A percentile compares a stretch with the other conserved stretches of the same genome.
Evolutionary conservation across 2,888 invertebrate genomes (phyloP).

Genomic region (Cremastinae sp.): DNA sequence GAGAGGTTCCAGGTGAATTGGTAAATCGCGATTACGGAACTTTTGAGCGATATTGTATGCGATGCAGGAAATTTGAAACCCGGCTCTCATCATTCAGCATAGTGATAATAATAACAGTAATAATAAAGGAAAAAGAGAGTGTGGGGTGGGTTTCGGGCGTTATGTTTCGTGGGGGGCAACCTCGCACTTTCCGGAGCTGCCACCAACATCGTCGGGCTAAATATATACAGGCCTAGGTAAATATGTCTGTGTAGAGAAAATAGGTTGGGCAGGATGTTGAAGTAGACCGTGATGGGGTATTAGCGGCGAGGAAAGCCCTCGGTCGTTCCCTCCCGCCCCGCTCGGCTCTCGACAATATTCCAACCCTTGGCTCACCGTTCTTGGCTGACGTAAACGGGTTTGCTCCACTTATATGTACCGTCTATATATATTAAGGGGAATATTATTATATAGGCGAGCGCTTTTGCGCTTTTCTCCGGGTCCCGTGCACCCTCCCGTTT

Average conservation of each 20-base stretch:
- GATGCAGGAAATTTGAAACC: no score
- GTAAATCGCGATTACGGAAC: not conserved
- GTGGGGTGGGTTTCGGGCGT: constrained; percentile 16
- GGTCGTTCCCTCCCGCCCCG: not conserved
- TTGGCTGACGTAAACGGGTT: constrained; percentile 39
- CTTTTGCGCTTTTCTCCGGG: no score
- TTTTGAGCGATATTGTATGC: no score
- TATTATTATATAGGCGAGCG: constrained; percentile 48
- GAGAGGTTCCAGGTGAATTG: not conserved
- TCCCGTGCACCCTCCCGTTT: constrained; percentile 11
- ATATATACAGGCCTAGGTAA: no score
- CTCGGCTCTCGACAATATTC: no score
- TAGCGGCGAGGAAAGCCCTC: constrained; percentile 17
- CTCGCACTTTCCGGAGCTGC: not conserved
- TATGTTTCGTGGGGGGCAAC: constrained; percentile 20
- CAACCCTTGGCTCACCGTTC: no score
- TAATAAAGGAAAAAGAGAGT: constrained; percentile 49
- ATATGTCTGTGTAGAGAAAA: not conserved
- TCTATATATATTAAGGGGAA: constrained; percentile 31
- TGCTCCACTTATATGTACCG: constrained; percentile 38
- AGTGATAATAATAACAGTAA: no score
- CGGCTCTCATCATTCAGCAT: no score
- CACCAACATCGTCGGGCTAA: no score
- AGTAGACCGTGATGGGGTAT: constrained; percentile 22
- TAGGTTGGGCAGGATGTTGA: not conserved